Evolutionary conservation across 2,797 vertebrate species (phyloP).

Genomic region (Gephyroberyx darwinii): DNA sequence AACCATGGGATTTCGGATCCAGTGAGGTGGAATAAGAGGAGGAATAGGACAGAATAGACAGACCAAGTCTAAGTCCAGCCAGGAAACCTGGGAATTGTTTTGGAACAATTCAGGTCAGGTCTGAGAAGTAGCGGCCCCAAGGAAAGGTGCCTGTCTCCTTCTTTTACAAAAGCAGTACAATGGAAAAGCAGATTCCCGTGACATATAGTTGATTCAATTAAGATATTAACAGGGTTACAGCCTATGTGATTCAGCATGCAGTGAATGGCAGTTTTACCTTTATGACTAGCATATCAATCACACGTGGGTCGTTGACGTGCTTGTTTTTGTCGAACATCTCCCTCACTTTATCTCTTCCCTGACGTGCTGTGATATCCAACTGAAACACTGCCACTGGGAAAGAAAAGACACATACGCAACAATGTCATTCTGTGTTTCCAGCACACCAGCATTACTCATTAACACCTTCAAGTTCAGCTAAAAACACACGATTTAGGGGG

Average conservation of each 20-base stretch:
- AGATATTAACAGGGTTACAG: neutral
- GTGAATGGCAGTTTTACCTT: conserved; percentile 84
- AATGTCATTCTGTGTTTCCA: neutral
- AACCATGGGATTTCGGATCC: neutral
- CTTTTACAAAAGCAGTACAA: neutral
- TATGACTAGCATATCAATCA: conserved; percentile 93
- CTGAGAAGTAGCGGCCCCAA: too few species aligned
- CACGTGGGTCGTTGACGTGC: conserved; percentile 88
- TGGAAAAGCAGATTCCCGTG: neutral
- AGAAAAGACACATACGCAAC: neutral
- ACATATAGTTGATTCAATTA: neutral
- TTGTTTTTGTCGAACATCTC: conserved; percentile 93
- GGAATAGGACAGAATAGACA: neutral
- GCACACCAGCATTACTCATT: neutral
- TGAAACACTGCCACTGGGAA: conserved; percentile 86
- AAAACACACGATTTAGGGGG: neutral
- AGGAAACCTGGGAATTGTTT: neutral
- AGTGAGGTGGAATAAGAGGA: too few species aligned
- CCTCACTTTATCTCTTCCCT: conserved; percentile 89
- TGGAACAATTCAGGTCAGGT: too few species aligned
- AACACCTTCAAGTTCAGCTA: neutral
- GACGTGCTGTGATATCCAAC: conserved; percentile 87
- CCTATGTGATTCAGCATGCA: neutral
- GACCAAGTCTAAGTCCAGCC: neutral
- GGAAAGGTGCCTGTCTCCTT: too few species aligned